A percentile compares a stretch with the other conserved stretches of the same genome.
phyloP scores from a whole-genome alignment of 2,888 invertebrate genomes.

The Bellardia pandia region DNA sequence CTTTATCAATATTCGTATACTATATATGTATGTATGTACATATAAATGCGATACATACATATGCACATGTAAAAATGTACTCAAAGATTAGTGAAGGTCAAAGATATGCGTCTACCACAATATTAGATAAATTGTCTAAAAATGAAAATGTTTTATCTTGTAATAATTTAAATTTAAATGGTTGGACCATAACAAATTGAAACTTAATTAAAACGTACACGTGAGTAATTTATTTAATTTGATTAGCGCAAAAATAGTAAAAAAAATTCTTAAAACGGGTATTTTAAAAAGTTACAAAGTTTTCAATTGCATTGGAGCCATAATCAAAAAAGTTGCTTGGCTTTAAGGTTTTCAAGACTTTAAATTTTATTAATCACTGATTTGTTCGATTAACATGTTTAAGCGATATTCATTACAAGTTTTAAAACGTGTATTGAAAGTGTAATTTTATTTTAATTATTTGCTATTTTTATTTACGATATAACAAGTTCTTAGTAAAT shows the following conservation, averaged over 20 bases:
- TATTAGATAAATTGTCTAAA: constrained; percentile 45
- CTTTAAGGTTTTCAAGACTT: neutral
- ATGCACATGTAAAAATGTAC: constrained; percentile 27
- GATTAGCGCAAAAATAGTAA: neutral
- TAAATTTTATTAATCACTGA: neutral
- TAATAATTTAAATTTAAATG: constrained; percentile 34
- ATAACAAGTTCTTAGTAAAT: too few relatives aligned
- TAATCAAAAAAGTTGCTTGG: neutral
- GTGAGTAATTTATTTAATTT: constrained; percentile 57
- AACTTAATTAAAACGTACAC: constrained; percentile 80
- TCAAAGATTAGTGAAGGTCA: constrained; percentile 75
- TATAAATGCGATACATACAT: neutral
- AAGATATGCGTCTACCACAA: constrained; percentile 15
- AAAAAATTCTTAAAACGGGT: neutral
- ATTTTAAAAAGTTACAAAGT: neutral
- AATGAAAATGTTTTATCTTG: constrained; percentile 37
- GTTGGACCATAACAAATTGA: constrained; percentile 77
- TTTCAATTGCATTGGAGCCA: neutral
- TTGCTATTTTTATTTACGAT: neutral
- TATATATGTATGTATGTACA: too few relatives aligned
- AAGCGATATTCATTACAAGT: constrained; percentile 6
- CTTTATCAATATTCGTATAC: neutral
- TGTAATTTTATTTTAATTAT: neutral
- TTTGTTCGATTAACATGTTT: constrained; percentile 10
- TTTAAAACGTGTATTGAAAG: constrained; percentile 6